Base-by-base conservation (phyloP, 2,797 vertebrate genomes). In the Pelobates cultripes region DNA sequence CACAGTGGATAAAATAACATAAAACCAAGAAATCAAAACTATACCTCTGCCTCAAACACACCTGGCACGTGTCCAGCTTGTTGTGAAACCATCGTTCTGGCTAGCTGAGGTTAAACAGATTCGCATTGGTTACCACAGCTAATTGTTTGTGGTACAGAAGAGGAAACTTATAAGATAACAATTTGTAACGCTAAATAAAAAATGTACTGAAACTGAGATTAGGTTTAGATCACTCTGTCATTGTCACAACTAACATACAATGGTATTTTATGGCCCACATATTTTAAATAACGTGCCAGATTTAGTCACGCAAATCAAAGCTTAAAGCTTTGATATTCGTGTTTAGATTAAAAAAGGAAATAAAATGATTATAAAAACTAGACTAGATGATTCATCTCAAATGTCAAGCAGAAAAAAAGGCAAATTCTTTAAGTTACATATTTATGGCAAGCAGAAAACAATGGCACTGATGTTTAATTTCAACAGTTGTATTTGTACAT, bases 141-240 rank as follows among this genome's bases (percentile, higher is more conserved):
- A 75, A 60, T 81, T 63, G 43, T 64, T 53, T 75, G 67, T 70
- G 73, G 80, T 70, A 45, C 4, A 71, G 42, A 64, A 70, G 28
- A 68, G 71, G 63, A 53, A 80, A 68, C 79, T 63, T 45, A 28
- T 64, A 75, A 64, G 43, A 63, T 75, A 53, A 73, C 43, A 73
- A 3, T 7, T 14, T 61, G 71, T 17, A 53, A 53, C 61, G 40
- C 69, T 71, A 81, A 64, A 76, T 57, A 45, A 73, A 80, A 80
- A 45, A 15, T 73, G 71, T 80, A 80, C 70, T 71, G 80, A 81
- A 76, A 81, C 80, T 60, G 53, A 60, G 60, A 47, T 44, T 13
- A 15, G 44, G 53, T 64, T 70, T 64, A 41, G 17, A 63, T 75
- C 45, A 76, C 41, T 75, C 47, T 51, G 47, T 42, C 53, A 4